Evolutionary conservation across 2,888 invertebrate species (phyloP), one percentile per base, ranked within the genome.

Genomic region (Macrophya annulata): DNA sequence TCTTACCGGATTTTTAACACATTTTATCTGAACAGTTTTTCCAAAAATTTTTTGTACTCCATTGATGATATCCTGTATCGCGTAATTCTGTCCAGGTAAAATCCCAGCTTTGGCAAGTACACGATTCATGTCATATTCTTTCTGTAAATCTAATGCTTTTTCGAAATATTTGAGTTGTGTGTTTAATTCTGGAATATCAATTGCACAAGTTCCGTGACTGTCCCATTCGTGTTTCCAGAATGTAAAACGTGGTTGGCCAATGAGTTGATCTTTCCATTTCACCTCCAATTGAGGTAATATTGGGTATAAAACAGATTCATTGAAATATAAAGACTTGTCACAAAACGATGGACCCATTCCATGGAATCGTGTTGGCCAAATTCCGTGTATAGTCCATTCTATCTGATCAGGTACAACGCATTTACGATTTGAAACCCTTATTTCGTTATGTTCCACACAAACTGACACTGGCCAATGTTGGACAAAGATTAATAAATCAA

Each of bases 211-310:
- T 2, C 98, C 98, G 91, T 98, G 98, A 90, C 97, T 98, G 0
- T 94, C 92, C 97, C 97, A 98, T 92, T 98, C 97, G 90, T 98
- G 97, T 86, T 95, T 94, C 97, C 97, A 97, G 31, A 97, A 94
- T 12, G 95, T 94, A 88, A 96, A 93, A 1, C 91, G 90, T 43
- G 93, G 90, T 0, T 93, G 94, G 48, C 95, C 95, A 88, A 95
- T 95, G 91, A 97, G 96, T 84, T 98, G 94, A 89, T 97, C 97
- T 0, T 96, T 95, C 98, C 98, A 98, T 87, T 95, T 95, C 71
- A 94, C 93, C 86, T 95, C 94, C 85, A 97, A 90, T 65, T 95
- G 92, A 5, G 92, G 89, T 88, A 95, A 94, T 82, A 98, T 95
- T 0, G 95, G 94, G 45, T 93, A 92, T 15, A 98, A 93, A 88